Conservation (phyloP, 1,140 invertebrate genomes). For the Planococcus citri region DNA sequence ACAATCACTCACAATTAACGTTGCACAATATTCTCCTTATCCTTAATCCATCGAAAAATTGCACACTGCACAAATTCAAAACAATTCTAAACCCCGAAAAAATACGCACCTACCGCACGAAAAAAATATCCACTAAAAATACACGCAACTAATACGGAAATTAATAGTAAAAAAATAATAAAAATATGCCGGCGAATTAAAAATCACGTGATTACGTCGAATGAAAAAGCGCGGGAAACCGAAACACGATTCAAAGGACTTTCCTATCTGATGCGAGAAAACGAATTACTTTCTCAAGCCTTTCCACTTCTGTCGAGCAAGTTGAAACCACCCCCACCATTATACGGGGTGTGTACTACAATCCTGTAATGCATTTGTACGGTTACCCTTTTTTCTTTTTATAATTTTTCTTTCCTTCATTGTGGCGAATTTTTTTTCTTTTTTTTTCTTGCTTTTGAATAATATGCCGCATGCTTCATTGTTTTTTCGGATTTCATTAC, state of each 20-base stretch:
- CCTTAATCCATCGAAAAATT: too few species aligned
- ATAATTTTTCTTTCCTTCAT: background rate
- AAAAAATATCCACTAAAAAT: too few species aligned
- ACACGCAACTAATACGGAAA: background rate
- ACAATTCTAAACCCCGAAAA: too few species aligned
- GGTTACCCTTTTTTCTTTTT: slow-evolving; percentile 11
- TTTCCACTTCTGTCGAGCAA: background rate
- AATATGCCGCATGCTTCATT: background rate
- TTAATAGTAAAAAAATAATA: background rate
- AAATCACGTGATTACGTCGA: background rate
- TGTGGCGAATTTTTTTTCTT: background rate
- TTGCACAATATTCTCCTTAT: too few species aligned
- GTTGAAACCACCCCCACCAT: slow-evolving; percentile 14
- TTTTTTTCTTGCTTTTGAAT: background rate
- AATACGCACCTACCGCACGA: too few species aligned
- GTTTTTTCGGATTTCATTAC: background rate
- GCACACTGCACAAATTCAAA: too few species aligned
- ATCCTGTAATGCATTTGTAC: background rate
- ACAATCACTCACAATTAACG: too few species aligned
- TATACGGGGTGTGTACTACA: slow-evolving; percentile 9
- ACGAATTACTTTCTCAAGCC: slow-evolving; percentile 19
- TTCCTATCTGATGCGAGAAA: background rate
- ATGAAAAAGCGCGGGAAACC: slow-evolving; percentile 7
- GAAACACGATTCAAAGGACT: slow-evolving; percentile 9
- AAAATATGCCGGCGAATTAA: background rate